Base-by-base conservation (phyloP, 2,888 invertebrate genomes). In the Spisula solida region DNA sequence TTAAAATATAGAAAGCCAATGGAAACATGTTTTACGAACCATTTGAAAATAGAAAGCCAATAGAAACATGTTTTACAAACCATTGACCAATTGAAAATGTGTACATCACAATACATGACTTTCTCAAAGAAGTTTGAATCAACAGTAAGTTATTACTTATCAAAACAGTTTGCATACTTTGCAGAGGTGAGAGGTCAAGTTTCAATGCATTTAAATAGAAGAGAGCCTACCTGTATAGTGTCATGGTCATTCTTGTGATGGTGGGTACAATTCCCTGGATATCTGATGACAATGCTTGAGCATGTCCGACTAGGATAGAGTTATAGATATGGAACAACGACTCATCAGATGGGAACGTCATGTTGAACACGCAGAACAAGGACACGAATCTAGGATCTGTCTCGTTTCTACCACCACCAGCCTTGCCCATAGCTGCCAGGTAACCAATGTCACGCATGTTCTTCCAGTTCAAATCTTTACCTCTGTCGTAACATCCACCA, bases 371-470 rank as follows among this genome's bases (percentile, higher is more conserved):
- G 0, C 98, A 98, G 97, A 99, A 99, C 97, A 98, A 98, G 0
- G 99, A 99, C 94, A 99, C 97, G 96, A 99, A 99, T 90, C 99
- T 97, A 0, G 98, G 98, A 96, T 99, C 99, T 20, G 99, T 98
- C 95, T 98, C 98, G 95, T 98, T 99, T 93, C 98, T 97, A 0
- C 99, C 98, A 20, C 99, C 99, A 0, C 98, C 99, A 29, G 98
- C 98, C 93, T 96, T 96, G 70, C 97, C 97, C 97, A 97, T 97
- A 82, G 97, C 96, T 47, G 97, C 96, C 25, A 97, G 95, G 94
- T 96, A 97, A 96, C 98, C 97, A 83, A 98, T 97, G 95, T 99
- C 99, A 95, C 98, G 98, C 90, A 99, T 97, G 93, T 98, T 98
- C 96, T 98, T 99, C 99, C 99, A 99, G 96, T 98, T 98, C 8